A percentile compares a stretch with the other conserved stretches of the same genome.
Conservation (phyloP, 2,113 vertebrate genomes). For the Myotis lucifugus region DNA sequence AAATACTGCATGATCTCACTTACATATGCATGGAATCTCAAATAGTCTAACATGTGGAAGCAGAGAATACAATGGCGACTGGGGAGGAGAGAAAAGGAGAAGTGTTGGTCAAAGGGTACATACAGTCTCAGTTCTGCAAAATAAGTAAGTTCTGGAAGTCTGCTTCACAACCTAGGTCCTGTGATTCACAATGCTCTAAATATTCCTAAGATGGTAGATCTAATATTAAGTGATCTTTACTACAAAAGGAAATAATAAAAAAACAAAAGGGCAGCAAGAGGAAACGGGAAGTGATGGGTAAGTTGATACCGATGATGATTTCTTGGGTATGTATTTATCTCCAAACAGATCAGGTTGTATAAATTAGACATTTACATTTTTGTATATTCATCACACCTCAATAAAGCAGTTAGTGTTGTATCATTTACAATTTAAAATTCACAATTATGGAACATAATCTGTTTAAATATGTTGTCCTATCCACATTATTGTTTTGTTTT, state of each 20-base stretch:
- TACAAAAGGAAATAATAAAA: neutral
- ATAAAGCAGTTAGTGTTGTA: neutral
- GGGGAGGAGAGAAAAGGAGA: neutral
- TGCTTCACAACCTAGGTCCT: accelerated
- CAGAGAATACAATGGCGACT: neutral
- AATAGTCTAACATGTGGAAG: neutral
- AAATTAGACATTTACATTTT: neutral
- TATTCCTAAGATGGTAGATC: neutral
- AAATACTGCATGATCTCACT: neutral
- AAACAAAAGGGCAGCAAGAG: neutral
- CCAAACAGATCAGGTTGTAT: neutral
- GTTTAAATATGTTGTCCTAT: neutral
- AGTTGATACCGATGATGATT: neutral
- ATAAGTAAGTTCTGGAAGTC: neutral
- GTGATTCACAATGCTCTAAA: neutral
- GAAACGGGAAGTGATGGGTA: neutral
- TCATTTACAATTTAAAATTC: neutral
- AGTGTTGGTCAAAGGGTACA: neutral
- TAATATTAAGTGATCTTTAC: neutral
- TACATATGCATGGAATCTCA: neutral
- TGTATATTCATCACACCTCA: neutral
- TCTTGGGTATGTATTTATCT: neutral
- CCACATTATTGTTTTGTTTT: neutral
- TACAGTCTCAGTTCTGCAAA: neutral
- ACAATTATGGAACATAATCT: neutral